phyloP scores from a whole-genome alignment of 2,113 vertebrate species.

The Chlorodrepanis virens region DNA sequence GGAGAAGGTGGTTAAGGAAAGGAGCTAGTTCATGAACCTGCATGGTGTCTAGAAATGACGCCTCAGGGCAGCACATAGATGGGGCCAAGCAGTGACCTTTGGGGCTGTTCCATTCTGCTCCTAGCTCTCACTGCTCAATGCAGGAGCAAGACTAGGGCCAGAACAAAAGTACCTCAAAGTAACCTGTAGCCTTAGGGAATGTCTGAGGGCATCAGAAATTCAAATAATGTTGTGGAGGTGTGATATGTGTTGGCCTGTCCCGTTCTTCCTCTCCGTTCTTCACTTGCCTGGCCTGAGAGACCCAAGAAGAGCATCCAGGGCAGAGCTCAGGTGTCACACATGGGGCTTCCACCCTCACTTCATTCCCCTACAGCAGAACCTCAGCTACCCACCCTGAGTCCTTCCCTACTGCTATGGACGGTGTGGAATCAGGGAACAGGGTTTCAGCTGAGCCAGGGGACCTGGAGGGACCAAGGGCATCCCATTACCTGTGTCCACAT shows the following conservation, averaged over 20 bases:
- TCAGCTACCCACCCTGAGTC: accelerated
- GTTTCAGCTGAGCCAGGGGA: background rate
- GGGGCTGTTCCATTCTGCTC: background rate
- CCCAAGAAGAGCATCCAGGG: background rate
- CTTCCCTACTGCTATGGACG: accelerated
- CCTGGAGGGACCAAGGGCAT: accelerated
- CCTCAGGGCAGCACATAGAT: background rate
- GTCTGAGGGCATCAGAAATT: background rate
- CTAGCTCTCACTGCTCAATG: accelerated
- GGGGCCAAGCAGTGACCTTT: background rate
- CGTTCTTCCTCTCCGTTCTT: background rate
- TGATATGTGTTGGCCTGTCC: background rate
- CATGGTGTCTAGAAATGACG: accelerated
- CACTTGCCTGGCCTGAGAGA: background rate
- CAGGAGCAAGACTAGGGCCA: background rate
- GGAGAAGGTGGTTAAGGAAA: background rate
- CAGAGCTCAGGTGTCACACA: background rate
- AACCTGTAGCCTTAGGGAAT: background rate
- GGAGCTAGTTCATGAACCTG: background rate
- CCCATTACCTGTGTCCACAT: constrained; percentile 89
- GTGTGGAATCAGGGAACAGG: background rate
- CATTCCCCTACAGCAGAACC: background rate
- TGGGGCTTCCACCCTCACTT: background rate
- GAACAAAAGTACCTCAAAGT: background rate
- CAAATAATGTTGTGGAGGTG: accelerated